Base-by-base conservation (phyloP, 2,888 invertebrate genomes). In the Ectemnius cavifrons region DNA sequence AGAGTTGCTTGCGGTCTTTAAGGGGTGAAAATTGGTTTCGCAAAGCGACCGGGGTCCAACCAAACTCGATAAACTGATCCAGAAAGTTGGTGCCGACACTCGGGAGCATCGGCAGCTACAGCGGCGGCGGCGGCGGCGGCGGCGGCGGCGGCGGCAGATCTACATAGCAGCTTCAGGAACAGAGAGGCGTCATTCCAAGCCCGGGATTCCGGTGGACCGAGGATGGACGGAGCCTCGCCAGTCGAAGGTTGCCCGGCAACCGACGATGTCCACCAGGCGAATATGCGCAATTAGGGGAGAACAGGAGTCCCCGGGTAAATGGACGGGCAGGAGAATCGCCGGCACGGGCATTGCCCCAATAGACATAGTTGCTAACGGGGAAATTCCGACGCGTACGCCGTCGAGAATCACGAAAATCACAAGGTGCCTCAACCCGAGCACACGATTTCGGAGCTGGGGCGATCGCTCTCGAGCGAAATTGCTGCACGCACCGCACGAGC, bases 201-300 rank as follows among this genome's bases (percentile, higher is more conserved):
- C 75, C 71, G 75, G 75, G 71, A 71, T 71, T 59, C 67, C 70
- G 45, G 69, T 58, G 27, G 56, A 73, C 52, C 60, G 70, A 74
- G 73, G 77, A 69, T 67, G 67, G 60, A 16, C 52, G n/a, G 14
- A 14, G 52, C 52, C 52, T 52, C 52, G 52, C 52, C 52, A 52
- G 77, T 75, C 78, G 75, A 73, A 80, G 81, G 80, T 80, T 80
- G 80, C 80, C 78, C 75, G 75, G 80, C 80, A 80, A 80, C 80
- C 81, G 75, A 46, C 71, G 73, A 66, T 65, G 73, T 73, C 66
- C 70, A 66, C 73, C 61, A 71, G 71, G 75, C 78, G 80, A 80
- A 77, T 77, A 77, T 77, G 76, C 76, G 76, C 76, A 77, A 77
- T 77, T 77, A 77, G 71, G 14, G 23, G 63, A 27, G 66, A 67